A percentile compares a stretch with the other conserved stretches of the same genome.
These are phyloP conservation scores for Caenorhabditis wallacei DNA, from an alignment of 2,888 invertebrate species.

Conservation along the genomic window DNA sequence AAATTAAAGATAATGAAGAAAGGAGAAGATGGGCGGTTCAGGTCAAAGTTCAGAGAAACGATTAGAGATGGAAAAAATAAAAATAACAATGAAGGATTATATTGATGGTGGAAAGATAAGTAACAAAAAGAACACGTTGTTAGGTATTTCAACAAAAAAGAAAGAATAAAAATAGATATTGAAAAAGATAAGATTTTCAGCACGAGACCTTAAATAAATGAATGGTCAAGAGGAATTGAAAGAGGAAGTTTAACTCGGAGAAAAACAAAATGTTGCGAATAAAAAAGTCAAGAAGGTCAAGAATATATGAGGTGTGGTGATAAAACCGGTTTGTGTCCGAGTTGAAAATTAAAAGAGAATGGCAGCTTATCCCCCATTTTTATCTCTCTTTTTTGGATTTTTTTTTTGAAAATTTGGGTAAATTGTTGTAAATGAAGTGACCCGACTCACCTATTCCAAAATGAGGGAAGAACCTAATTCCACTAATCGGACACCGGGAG, in stretches of 20 bases:
- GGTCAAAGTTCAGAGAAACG: conserved; percentile 40
- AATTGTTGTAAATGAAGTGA: conserved; percentile 7
- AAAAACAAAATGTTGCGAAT: conserved; percentile 43
- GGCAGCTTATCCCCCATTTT: conserved; percentile 35
- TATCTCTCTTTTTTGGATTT: background rate
- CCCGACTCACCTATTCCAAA: conserved; percentile 8
- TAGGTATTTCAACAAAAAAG: conserved; percentile 20
- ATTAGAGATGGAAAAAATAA: conserved; percentile 16
- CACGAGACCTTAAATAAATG: conserved; percentile 9
- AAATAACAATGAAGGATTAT: conserved; percentile 29
- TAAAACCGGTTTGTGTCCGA: conserved; percentile 52
- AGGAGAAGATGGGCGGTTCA: background rate
- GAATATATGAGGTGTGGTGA: conserved; percentile 58
- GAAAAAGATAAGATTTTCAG: conserved; percentile 52
- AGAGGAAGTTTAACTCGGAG: conserved; percentile 32
- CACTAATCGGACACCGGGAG: conserved; percentile 56
- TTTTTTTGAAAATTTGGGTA: background rate
- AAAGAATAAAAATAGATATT: conserved; percentile 42
- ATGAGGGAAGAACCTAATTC: conserved; percentile 48
- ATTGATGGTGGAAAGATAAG: background rate
- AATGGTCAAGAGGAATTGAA: conserved; percentile 15
- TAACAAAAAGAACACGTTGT: conserved; percentile 29
- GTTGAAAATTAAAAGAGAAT: background rate
- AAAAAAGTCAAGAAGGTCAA: conserved; percentile 57
- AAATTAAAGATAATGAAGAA: conserved; percentile 1